Conservation (phyloP, 2,797 vertebrate genomes). For the Sebastolobus alascanus region DNA sequence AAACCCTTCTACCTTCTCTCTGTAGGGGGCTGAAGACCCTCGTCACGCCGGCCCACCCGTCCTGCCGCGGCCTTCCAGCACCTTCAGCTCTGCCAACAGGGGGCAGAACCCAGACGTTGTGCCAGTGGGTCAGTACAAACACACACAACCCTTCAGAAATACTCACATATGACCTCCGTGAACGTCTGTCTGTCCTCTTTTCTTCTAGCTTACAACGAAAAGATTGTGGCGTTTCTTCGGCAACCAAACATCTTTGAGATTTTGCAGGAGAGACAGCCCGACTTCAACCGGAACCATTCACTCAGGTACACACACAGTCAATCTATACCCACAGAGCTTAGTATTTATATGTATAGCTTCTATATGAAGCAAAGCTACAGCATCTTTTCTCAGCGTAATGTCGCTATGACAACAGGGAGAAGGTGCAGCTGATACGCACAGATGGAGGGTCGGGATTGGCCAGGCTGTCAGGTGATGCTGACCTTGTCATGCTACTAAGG, state of each 20-base stretch:
- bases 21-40: constrained; percentile 90
- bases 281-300: constrained; percentile 93
- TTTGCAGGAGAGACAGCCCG: constrained; percentile 95
- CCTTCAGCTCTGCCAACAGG: constrained; percentile 88
- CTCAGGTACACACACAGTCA: constrained; percentile 87
- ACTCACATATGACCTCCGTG: not conserved
- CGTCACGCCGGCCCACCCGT: constrained; percentile 90
- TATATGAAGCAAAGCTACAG: not conserved
- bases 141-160: not conserved
- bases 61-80: constrained; percentile 91
- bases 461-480: constrained; percentile 74
- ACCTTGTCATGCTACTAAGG: constrained; percentile 72
- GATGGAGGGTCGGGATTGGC: constrained; percentile 76
- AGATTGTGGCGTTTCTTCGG: constrained; percentile 95
- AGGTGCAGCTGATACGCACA: constrained; percentile 93
- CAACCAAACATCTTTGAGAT: constrained; percentile 97
- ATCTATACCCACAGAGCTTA: not conserved
- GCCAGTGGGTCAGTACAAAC: constrained; percentile 91
- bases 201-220: constrained; percentile 94
- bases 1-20: not conserved
- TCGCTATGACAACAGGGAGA: constrained; percentile 86
- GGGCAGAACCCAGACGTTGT: constrained; percentile 90
- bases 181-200: not conserved
- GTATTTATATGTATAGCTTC: not conserved
- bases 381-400: not conserved